Evolutionary conservation across 2,113 vertebrate genomes (phyloP), one percentile per base, ranked within the genome.

Genomic region (Eublepharis macularius): DNA sequence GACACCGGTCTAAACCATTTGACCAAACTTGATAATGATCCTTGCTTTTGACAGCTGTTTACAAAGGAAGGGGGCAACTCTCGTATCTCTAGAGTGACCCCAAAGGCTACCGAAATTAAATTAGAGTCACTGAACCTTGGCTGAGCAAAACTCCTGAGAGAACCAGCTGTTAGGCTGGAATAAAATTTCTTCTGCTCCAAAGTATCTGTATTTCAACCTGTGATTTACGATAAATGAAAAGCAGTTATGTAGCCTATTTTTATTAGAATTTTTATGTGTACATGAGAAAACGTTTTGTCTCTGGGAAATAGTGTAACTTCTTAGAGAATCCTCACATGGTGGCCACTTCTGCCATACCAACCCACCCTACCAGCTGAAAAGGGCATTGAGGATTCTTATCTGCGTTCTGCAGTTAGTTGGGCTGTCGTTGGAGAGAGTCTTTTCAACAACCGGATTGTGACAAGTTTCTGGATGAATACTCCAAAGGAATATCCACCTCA

Each of bases 121-220:
- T 75, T 51, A 66, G 39, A 90, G 72, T 1, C 80, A 7, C 49
- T 90, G 34, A 86, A 86, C 5, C 1, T 24, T 41, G 9, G 36
- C 80, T 41, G 2, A 80, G 0, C 1, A 3, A 51, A 34, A 19
- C 24, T 84, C 51, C 68, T 19, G 16, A 43, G 84, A 65, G 17
- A 77, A 16, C 24, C 4, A 66, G 24, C 43, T 75, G 1, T 39
- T 77, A 83, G 63, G 29, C 14, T 1, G 80, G 45, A 82, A 82
- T 75, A 74, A 72, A 36, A 41, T 77, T 24, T 63, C 70, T 63
- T 73, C 51, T 0, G 14, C 1, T 87, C 3, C 32, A 21, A 0
- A 77, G 32, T 41, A 3, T 49, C 17, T 8, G 5, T 34, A 73
- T 79, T 78, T 85, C 49, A 54, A 1, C 3, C 4, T 5, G 3